Base-by-base conservation (phyloP, 2,797 vertebrate genomes). In the Tokudaia muenninki region DNA sequence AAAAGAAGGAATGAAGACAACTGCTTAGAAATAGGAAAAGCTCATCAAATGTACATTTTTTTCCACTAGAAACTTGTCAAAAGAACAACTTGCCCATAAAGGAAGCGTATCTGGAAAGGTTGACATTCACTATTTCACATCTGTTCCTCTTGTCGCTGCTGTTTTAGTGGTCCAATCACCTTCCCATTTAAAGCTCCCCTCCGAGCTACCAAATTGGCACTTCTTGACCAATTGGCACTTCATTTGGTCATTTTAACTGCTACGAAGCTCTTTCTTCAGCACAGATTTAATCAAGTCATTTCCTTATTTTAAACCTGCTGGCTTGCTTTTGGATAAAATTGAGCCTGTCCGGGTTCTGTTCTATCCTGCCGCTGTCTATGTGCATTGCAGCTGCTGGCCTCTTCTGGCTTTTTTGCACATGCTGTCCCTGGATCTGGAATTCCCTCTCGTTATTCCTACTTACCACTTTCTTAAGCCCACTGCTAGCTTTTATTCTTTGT, bases 401-500 rank as follows among this genome's bases (percentile, higher is more conserved):
- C 86, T 34, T 41, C 13, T 37, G 4, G 52, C 1, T 47, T 26
- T n/a, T 89, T 82, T 79, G 37, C 17, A 26, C 8, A 6, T 11
- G 11, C 11, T 94, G 0, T 70, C 80, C 59, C 52, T 91, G 29
- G 52, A 63, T 22, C 44, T 78, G 13, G 29, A 90, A 52, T n/a
- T 0, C 95, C 57, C 19, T 83, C 41, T 81, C 29, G 11, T 29
- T 83, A 10, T 61, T 59, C 52, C 37, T 92, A 21, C 47, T 77
- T 86, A 57, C 34, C 26, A 50, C 70, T 90, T 84, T 93, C 31
- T 80, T 41, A 63, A 89, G 81, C 26, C 44, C 26, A 9, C 67
- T 78, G 55, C 88, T 91, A n/a, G 59, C 21, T 81, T 91, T 92
- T 22, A 44, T 95, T 84, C 9, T 7, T 95, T 91, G 67, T 91